A percentile compares a stretch with the other conserved stretches of the same genome.
phyloP scores from a whole-genome alignment of 1,140 invertebrate genomes.

The Macrobrachium nipponense region DNA sequence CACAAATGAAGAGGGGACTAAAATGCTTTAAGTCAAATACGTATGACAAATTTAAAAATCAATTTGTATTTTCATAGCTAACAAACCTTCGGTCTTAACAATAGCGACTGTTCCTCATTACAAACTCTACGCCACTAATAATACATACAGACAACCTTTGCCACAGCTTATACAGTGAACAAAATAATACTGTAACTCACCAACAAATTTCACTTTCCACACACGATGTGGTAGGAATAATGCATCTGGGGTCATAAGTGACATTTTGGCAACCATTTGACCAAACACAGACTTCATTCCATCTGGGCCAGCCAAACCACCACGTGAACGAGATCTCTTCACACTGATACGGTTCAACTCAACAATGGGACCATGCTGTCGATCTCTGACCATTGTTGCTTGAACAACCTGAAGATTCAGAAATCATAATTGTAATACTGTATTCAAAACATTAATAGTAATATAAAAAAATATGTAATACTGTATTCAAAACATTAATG shows the following conservation, averaged over 20 bases:
- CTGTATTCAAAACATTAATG: too few species aligned
- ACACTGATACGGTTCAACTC: constrained; percentile 90
- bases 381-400: constrained; percentile 93
- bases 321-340: constrained; percentile 68
- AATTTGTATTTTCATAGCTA: too few species aligned
- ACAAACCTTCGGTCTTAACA: too few species aligned
- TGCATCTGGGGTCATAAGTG: constrained; percentile 86
- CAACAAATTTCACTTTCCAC: constrained; percentile 98
- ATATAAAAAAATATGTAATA: too few species aligned
- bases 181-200: constrained; percentile 72
- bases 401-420: constrained; percentile 80
- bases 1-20: too few species aligned
- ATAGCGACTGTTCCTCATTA: too few species aligned
- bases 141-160: too few species aligned
- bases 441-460: too few species aligned
- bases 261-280: constrained; percentile 93
- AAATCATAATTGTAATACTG: constrained; percentile 13
- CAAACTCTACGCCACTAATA: too few species aligned
- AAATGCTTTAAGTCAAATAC: too few species aligned
- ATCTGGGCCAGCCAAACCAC: constrained; percentile 84
- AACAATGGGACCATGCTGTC: constrained; percentile 94
- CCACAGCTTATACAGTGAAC: too few species aligned
- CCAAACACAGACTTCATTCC: constrained; percentile 94
- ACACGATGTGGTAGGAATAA: constrained; percentile 91
- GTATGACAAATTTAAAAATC: too few species aligned